Evolutionary conservation across 2,888 invertebrate genomes (phyloP), one percentile per base, ranked within the genome.

Genomic region (Matsumyia berberina): DNA sequence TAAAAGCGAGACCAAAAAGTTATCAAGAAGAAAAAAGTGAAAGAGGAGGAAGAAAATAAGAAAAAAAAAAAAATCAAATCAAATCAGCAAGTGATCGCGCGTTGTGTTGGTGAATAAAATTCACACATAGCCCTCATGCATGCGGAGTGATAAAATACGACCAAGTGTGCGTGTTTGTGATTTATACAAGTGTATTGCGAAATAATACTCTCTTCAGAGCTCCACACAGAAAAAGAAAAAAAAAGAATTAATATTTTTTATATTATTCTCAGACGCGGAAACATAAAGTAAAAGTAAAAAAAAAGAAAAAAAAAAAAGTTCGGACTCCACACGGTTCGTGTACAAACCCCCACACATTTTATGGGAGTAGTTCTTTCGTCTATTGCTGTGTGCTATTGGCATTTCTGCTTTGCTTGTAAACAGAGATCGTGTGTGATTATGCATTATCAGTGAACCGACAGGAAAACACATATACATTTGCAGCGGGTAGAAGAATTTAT

Each of bases 61-160:
- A 46, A 12, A 3, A 55, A 24, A 53, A 76, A 57, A 35, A 44
- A 73, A 73, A 31, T 51, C 37, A 67, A 77, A 81, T 64, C 67
- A 70, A 70, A 66, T 69, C 76, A 53, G 67, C 58, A 73, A 83
- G 82, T 78, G 82, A 83, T 83, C 78, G 82, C 78, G 82, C 42
- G 70, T 24, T 44, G 78, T 83, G 78, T 82, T 77, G 46, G 66
- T 82, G 66, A 72, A 72, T 67, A 51, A 51, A 69, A 49, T 66
- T 57, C 37, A 72, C 17, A 57, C 44, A 37, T 62, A 74, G 60
- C 60, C 33, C 78, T 37, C 70, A 72, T 72, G 51, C 33, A 44
- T 51, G 60, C 53, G 37, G 33, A 78, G 67, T 78, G 82, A 83
- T 83, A 73, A 83, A 67, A 73, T 51, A n/a, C 60, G 29, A 19